Base-by-base conservation (phyloP, 2,113 vertebrate species). In the Limnothrissa miodon region DNA sequence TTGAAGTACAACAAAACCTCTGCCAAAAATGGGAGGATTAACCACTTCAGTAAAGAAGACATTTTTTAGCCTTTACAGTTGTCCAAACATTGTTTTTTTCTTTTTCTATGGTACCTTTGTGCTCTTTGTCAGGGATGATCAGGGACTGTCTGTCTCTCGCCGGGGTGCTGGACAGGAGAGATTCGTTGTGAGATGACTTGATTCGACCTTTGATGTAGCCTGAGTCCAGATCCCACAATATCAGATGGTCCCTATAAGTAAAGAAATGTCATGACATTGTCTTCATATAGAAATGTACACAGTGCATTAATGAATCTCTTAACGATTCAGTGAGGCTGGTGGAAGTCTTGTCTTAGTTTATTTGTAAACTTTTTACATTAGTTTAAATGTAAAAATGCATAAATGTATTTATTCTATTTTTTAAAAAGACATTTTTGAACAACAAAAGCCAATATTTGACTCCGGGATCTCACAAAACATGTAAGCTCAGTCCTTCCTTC, bases 211-310 rank as follows among this genome's bases (percentile, higher is more conserved):
- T 94, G 89, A 93, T 86, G 87, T 93, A 91, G 10, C 90, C 92
- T 59, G 90, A 89, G 78, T 92, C 90, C 89, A 94, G 89, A 89
- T 94, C 93, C 92, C 92, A 94, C 56, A 87, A 87, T 84, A 95
- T 91, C 91, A 95, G 90, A 88, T 93, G 90, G 81, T 93, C 92
- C 89, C 94, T 95, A 90, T 74, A 11, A 36, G 29, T 0, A 2
- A 74, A 33, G 66, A 74, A 29, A 33, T 4, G 4, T 11, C 17
- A 39, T 19, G 4, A 15, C 29, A 15, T 11, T 0, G 29, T 74
- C 59, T 8, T n/a, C 59, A 74, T 1, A 36, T 0, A 25, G 29
- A 17, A 15, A 17, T 74, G 62, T 9, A 70, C 33, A 33, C 8
- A 15, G 1, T 33, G 29, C 33, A 70, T 33, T 10, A 70, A 36